Conservation (phyloP, 2,797 vertebrate genomes). For the Lepilemur septentrionalis region DNA sequence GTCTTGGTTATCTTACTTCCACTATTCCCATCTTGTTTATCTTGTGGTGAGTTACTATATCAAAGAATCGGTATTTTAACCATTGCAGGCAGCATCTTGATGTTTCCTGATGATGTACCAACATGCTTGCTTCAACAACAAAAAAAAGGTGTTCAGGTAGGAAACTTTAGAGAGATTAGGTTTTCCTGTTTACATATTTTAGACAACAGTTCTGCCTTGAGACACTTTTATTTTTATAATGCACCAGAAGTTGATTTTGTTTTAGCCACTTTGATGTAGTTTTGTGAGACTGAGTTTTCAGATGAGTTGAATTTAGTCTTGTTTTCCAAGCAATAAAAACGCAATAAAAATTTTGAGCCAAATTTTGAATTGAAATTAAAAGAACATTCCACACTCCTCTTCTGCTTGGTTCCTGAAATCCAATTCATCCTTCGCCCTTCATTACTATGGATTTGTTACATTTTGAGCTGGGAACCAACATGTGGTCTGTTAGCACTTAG, state of each 20-base stretch:
- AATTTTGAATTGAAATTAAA: slow-evolving; percentile 17
- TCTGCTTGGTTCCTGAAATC: neutral
- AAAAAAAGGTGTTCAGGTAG: slow-evolving; percentile 72
- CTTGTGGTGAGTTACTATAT: neutral
- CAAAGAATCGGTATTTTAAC: slow-evolving; percentile 54
- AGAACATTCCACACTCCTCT: neutral
- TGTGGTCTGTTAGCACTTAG: slow-evolving; percentile 31
- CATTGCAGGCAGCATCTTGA: slow-evolving; percentile 42
- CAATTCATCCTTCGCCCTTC: neutral
- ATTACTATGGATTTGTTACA: neutral
- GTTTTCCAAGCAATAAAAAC: slow-evolving; percentile 16
- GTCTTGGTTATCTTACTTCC: neutral
- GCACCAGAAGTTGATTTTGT: slow-evolving; percentile 3
- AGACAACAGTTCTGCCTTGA: slow-evolving; percentile 53
- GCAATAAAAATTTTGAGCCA: neutral
- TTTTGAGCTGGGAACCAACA: neutral
- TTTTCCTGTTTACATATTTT: slow-evolving; percentile 82
- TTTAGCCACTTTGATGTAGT: neutral
- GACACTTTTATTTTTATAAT: slow-evolving; percentile 53
- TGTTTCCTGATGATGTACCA: slow-evolving; percentile 63
- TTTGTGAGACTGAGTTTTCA: neutral
- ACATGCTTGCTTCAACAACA: slow-evolving; percentile 16
- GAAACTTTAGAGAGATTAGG: slow-evolving; percentile 72
- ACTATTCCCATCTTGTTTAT: neutral
- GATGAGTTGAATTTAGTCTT: neutral